A percentile compares a stretch with the other conserved stretches of the same genome.
phyloP scores from a whole-genome alignment of 64 coral and sea anemone species.

The Anthopleura sola region DNA sequence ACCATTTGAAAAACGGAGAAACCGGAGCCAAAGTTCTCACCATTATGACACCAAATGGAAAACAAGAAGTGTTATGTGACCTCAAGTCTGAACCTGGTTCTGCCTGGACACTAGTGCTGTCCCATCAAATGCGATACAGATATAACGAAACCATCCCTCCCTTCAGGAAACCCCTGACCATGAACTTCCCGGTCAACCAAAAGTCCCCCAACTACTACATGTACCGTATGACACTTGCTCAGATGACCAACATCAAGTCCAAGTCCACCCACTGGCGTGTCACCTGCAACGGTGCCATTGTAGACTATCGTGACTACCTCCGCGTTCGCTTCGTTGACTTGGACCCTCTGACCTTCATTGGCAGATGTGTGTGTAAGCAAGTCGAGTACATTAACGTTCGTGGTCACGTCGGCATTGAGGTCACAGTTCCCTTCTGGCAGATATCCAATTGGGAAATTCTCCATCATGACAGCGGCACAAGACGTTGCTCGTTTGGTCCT shows the following conservation, averaged over 20 bases:
- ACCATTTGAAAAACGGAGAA: constrained; percentile 1
- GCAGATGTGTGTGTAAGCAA: constrained; percentile 27
- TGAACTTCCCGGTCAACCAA: constrained; percentile 35
- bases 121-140: not conserved
- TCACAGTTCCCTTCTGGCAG: constrained; percentile 26
- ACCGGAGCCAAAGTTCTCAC: not conserved
- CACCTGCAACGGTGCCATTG: constrained; percentile 19
- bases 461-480: constrained; percentile 31
- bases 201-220: constrained; percentile 24
- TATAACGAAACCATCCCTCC: not conserved
- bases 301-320: constrained; percentile 38
- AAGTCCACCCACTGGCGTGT: no score
- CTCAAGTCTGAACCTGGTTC: constrained; percentile 25
- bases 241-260: no score
- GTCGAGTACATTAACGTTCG: constrained; percentile 62
- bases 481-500: constrained; percentile 4
- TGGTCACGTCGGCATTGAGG: constrained; percentile 17
- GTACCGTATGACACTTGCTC: constrained; percentile 32
- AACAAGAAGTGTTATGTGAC: constrained; percentile 32
- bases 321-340: constrained; percentile 30
- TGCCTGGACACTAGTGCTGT: constrained; percentile 39
- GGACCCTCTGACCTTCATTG: constrained; percentile 11
- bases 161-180: constrained; percentile 5
- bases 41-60: not conserved
- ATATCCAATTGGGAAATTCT: not conserved